A percentile compares a stretch with the other conserved stretches of the same genome.
Conservation (phyloP, 2,113 vertebrate species). For the Mixornis gularis region DNA sequence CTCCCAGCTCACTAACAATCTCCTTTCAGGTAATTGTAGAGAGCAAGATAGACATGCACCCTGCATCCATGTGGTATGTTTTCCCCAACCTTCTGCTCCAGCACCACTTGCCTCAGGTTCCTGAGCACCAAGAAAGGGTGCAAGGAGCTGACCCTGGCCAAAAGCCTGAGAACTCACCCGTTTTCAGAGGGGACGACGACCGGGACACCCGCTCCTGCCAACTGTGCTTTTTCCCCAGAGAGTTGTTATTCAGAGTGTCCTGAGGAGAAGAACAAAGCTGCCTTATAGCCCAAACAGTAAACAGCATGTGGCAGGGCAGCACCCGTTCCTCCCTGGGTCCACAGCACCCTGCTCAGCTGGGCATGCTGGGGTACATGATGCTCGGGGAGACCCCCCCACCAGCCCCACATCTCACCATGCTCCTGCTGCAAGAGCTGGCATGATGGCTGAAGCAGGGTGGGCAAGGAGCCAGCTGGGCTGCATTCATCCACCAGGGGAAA, state of each 20-base stretch:
- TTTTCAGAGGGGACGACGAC: constrained; percentile 90
- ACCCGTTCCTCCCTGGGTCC: constrained; percentile 2
- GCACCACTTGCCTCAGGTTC: not conserved
- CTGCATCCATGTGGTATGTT: not conserved
- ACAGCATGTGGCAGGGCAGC: constrained; percentile 17
- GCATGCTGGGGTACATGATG: not conserved
- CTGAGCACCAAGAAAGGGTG: not conserved
- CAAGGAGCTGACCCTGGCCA: not conserved
- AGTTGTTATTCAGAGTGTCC: constrained; percentile 99
- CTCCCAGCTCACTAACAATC: not conserved
- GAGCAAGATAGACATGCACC: not conserved
- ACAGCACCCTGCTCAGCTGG: not conserved
- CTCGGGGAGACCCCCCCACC: accelerated
- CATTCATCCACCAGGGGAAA: not conserved
- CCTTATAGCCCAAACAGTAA: constrained; percentile 55
- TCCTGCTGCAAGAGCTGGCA: not conserved
- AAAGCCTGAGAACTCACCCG: constrained; percentile 75
- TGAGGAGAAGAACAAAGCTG: constrained; percentile 71
- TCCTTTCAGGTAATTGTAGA: not conserved
- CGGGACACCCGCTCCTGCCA: constrained; percentile 97
- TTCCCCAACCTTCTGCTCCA: not conserved
- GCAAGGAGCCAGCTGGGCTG: not conserved
- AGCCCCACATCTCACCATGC: not conserved
- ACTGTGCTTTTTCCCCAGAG: constrained; percentile 95
- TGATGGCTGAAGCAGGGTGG: not conserved